These are phyloP conservation scores for Brenthis daphne DNA, from an alignment of 2,888 invertebrate species.

Conservation along the genomic window DNA sequence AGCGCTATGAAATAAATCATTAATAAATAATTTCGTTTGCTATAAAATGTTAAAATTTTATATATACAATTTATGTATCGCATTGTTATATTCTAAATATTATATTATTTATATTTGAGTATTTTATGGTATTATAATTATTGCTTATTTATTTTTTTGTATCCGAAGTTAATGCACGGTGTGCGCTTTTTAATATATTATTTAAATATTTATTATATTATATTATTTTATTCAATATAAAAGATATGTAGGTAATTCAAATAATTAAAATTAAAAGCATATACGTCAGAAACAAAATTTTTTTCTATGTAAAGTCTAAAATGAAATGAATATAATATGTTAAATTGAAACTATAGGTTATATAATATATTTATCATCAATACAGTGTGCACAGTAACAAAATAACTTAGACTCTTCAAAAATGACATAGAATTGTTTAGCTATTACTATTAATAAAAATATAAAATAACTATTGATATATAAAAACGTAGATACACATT, in stretches of 20 bases:
- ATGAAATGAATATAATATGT: not conserved
- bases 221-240: conserved; percentile 16
- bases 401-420: conserved; percentile 11
- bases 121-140: conserved; percentile 24
- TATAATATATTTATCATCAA: not conserved
- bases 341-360: conserved; percentile 1
- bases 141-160: conserved; percentile 31
- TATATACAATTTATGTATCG: not conserved
- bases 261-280: not conserved
- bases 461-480: too few relatives aligned
- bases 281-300: too few relatives aligned
- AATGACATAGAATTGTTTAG: not conserved
- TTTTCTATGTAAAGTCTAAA: too few relatives aligned
- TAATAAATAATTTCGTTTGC: conserved; percentile 4
- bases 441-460: too few relatives aligned
- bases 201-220: conserved; percentile 27
- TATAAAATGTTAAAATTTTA: not conserved
- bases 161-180: conserved; percentile 39
- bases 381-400: conserved; percentile 1
- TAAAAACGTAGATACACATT: too few relatives aligned
- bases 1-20: not conserved
- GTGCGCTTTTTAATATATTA: conserved; percentile 33
- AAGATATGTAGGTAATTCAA: conserved; percentile 1
- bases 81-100: not conserved
- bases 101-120: conserved; percentile 15